Conservation (phyloP, 2,888 invertebrate species). For the Heliconius hortense region DNA sequence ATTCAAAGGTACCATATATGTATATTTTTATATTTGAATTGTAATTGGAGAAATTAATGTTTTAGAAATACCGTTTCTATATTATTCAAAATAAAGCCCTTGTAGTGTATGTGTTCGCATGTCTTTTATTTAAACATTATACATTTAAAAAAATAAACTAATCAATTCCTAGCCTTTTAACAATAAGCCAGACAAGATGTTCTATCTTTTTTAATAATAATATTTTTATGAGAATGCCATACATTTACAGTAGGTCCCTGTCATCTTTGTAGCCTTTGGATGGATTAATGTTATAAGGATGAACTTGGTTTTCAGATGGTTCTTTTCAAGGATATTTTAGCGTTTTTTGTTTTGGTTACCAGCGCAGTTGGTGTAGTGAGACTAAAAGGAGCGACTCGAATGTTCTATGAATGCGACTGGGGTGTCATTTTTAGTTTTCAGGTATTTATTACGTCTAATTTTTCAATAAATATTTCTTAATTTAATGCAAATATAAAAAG, state of each 20-base stretch:
- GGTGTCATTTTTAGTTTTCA: constrained; percentile 57
- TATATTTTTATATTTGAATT: background rate
- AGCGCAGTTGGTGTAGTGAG: constrained; percentile 59
- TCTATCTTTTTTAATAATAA: no score
- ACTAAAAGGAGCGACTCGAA: constrained; percentile 59
- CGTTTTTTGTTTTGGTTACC: constrained; percentile 61
- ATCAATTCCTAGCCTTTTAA: no score
- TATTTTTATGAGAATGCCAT: no score
- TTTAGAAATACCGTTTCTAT: no score
- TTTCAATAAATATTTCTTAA: background rate
- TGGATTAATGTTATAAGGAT: background rate
- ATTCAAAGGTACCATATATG: constrained; percentile 62
- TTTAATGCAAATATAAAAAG: background rate
- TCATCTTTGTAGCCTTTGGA: background rate
- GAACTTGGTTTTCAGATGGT: constrained; percentile 58
- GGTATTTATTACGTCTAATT: constrained; percentile 46
- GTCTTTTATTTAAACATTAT: no score
- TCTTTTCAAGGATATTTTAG: constrained; percentile 68
- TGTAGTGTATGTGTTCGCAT: no score
- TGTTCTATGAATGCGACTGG: constrained; percentile 68
- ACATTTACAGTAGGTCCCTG: no score
- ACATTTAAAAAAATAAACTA: no score
- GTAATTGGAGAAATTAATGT: no score
- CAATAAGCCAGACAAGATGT: no score
- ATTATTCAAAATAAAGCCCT: no score